Base-by-base conservation (phyloP, 2,113 vertebrate species). In the Paradoxurus hermaphroditus region DNA sequence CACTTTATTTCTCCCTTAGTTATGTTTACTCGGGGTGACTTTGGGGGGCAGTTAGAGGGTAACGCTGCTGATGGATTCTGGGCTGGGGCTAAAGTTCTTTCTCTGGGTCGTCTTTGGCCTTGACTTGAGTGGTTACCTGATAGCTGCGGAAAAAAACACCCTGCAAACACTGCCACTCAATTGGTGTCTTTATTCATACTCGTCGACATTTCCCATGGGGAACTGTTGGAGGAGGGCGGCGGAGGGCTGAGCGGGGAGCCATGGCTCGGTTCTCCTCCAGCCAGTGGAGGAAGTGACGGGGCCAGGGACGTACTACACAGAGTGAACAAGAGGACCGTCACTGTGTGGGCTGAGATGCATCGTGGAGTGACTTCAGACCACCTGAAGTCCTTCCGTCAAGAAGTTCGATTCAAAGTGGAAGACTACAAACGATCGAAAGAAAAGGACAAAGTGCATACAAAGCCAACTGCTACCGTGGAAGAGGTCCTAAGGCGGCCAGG, bases 401-500 rank as follows among this genome's bases (percentile, higher is more conserved):
- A 97, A 97, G 97, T 91, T 96, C 93, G 93, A 59, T 95, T 96
- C 98, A 72, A 92, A 94, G 79, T 86, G 34, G 84, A 34, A 82
- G 83, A 62, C 44, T 11, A 44, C 41, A 77, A 90, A 81, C 68
- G 36, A 72, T 31, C 21, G 15, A 56, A 49, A 82, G 39, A 75
- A 67, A 96, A 92, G 56, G 97, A 98, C 86, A 98, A 98, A 99
- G 98, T 98, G 97, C 97, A 97, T 83, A 83, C 91, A 67, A 98
- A 98, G 97, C 98, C 97, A 98, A 98, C 96, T 70, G 93, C 97
- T 97, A 96, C 88, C 93, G 98, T 70, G 93, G 97, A 97, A 91
- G 97, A 97, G 82, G 82, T 94, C 97, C 97, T 98, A 94, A 98
- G 98, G 98, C 98, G 98, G 97, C 98, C 97, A n/a, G n/a, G n/a